Evolutionary conservation across 2,888 invertebrate species (phyloP), one percentile per base, ranked within the genome.

Genomic region (Sicus ferrugineus): DNA sequence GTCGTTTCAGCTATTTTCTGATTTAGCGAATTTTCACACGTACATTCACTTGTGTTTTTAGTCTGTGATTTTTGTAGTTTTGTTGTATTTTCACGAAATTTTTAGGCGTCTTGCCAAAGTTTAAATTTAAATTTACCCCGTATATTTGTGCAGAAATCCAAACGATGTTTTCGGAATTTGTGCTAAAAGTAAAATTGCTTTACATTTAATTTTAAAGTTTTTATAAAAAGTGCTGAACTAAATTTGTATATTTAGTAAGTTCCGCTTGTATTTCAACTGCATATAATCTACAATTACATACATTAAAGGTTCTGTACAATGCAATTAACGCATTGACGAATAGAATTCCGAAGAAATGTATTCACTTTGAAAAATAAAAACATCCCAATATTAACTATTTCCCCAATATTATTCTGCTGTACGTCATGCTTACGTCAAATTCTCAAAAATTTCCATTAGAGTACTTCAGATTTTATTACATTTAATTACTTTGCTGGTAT

Each of bases 61-160:
- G 28, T 63, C 21, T 48, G 19, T 28, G 26, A 48, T 52, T 14
- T 9, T 19, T 52, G 14, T 46, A 46, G 21, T 6, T 52, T 2
- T n/a, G 7, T 52, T 52, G n/a, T 52, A n/a, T 46, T 19, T 3
- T 11, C 6, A 26, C n/a, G 21, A 64, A 50, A 50, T 52, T 50
- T 50, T 64, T 64, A 30, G 65, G 65, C 38, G 16, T 42, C 38
- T 14, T 38, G 65, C 65, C 65, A 66, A 66, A n/a, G n/a, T 54
- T 66, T 66, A 66, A 52, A 52, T 52, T 34, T 34, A 46, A 63
- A 59, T 31, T 56, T 30, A 26, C 26, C 26, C 28, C 11, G 30
- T 56, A 6, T n/a, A 30, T 23, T 62, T 46, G 23, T 61, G 42
- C 23, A 42, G 42, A 61, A 62, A 62, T 46, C 16, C 21, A 62